Conservation (phyloP, 2,888 invertebrate genomes). For the Yponomeuta plumbellus region DNA sequence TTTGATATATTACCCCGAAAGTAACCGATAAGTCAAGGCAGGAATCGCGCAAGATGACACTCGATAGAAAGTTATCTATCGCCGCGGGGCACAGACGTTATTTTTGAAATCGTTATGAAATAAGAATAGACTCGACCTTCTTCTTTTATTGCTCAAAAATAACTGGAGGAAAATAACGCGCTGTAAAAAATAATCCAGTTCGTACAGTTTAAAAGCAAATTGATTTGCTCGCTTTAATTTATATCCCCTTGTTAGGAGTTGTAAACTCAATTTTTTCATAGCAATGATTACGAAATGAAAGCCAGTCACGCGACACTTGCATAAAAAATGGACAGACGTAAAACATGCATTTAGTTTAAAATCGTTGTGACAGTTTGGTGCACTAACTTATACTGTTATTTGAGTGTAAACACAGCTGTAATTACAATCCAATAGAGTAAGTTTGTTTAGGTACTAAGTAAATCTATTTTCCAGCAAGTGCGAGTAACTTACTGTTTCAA, state of each 20-base stretch:
- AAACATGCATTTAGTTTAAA: not conserved
- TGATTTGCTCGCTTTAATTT: not conserved
- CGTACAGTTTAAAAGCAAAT: not conserved
- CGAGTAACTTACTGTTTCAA: constrained; percentile 8
- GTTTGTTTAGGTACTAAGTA: not conserved
- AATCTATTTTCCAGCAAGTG: not conserved
- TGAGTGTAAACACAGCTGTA: not conserved
- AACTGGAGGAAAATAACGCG: too few species aligned
- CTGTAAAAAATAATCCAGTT: too few species aligned
- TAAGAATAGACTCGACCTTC: not conserved
- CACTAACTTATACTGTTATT: not conserved
- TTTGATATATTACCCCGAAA: constrained; percentile 70
- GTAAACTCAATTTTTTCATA: not conserved
- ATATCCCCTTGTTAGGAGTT: not conserved
- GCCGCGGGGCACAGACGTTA: constrained; percentile 40
- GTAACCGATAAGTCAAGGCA: constrained; percentile 72
- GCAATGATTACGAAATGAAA: not conserved
- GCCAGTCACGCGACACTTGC: not conserved
- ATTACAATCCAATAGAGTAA: not conserved
- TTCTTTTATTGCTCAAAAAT: too few species aligned
- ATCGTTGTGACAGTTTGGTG: not conserved
- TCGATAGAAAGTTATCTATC: constrained; percentile 68
- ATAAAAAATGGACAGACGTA: not conserved
- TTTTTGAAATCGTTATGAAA: not conserved
- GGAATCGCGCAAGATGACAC: constrained; percentile 69